Conservation (phyloP, 2,888 invertebrate genomes). For the Pyrrhia umbra region DNA sequence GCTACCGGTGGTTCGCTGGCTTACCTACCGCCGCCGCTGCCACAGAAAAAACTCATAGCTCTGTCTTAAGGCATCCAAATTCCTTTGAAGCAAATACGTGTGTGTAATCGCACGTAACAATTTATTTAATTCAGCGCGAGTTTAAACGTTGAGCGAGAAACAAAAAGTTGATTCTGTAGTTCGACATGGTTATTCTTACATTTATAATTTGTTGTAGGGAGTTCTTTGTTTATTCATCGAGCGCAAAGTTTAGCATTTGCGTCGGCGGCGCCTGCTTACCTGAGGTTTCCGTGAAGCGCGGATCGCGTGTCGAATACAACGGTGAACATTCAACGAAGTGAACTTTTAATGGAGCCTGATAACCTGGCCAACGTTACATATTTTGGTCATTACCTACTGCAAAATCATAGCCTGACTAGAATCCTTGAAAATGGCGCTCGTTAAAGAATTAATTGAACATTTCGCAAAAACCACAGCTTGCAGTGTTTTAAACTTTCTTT, state of each 20-base stretch:
- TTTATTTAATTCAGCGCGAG: slow-evolving; percentile 82
- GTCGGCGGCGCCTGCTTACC: slow-evolving; percentile 75
- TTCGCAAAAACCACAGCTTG: slow-evolving; percentile 32
- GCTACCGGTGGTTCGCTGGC: slow-evolving; percentile 90
- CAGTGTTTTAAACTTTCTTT: slow-evolving; percentile 63
- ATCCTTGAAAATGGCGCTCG: slow-evolving; percentile 41
- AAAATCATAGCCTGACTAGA: slow-evolving; percentile 57
- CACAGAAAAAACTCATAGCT: slow-evolving; percentile 80
- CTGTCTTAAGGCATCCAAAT: slow-evolving; percentile 84
- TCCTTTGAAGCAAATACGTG: slow-evolving; percentile 88
- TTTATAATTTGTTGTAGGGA: slow-evolving; percentile 55
- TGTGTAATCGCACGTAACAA: slow-evolving; percentile 88
- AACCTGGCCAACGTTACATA: slow-evolving; percentile 70
- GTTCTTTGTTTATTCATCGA: slow-evolving; percentile 67
- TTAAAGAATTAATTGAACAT: slow-evolving; percentile 2
- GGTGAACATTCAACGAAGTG: slow-evolving; percentile 75
- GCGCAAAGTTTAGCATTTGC: slow-evolving; percentile 66
- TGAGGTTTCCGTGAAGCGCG: slow-evolving; percentile 84
- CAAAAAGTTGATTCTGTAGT: slow-evolving; percentile 57
- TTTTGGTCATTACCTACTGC: slow-evolving; percentile 56
- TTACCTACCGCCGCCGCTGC: slow-evolving; percentile 86
- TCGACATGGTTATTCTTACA: slow-evolving; percentile 56
- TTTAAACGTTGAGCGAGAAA: slow-evolving; percentile 63
- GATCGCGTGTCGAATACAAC: slow-evolving; percentile 82
- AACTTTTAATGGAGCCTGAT: slow-evolving; percentile 71